Base-by-base conservation (phyloP, 2,888 invertebrate species). In the Napeogenes inachia region DNA sequence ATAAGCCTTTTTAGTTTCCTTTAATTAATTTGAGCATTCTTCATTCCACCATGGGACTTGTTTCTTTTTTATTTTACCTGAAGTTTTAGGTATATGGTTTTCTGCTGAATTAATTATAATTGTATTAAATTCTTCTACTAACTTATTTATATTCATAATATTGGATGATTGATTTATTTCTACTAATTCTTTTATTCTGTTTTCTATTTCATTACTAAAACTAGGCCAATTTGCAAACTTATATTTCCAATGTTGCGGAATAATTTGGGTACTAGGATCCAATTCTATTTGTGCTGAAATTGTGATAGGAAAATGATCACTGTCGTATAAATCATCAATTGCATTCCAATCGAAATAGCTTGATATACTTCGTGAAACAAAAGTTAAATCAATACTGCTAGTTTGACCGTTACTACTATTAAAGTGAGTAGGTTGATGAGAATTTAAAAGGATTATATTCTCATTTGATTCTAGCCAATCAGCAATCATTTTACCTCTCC, bases 301-400 rank as follows among this genome's bases (percentile, higher is more conserved):
- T 13, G 46, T 47, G 56, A 65, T 65, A 10, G 65, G 66, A 35
- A 65, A 68, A 21, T 65, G 68, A 53, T 68, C 68, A 63, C 66
- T 67, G 30, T 67, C 65, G 54, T 63, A 64, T 42, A 67, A 62
- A 57, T 67, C 61, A 0, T 68, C 68, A 53, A 68, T 54, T n/a
- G 67, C 65, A 56, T 67, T 63, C 67, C 68, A 68, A 45, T 66
- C 66, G 65, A 68, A 68, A 68, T 66, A 68, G 57, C 63, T 57
- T n/a, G 46, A 47, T 59, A 65, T 67, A 64, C 56, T 62, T 64
- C 62, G 63, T 60, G 63, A 66, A 64, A 65, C 63, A 2, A 68
- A 54, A 60, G 66, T 60, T 56, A 64, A 42, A 60, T 67, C 64
- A 45, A 64, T 64, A 35, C 5, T 57, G 56, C 68, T 66, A 6